These are phyloP conservation scores for Microcebus griseorufus DNA, from an alignment of 2,113 vertebrate species.

Conservation along the genomic window DNA sequence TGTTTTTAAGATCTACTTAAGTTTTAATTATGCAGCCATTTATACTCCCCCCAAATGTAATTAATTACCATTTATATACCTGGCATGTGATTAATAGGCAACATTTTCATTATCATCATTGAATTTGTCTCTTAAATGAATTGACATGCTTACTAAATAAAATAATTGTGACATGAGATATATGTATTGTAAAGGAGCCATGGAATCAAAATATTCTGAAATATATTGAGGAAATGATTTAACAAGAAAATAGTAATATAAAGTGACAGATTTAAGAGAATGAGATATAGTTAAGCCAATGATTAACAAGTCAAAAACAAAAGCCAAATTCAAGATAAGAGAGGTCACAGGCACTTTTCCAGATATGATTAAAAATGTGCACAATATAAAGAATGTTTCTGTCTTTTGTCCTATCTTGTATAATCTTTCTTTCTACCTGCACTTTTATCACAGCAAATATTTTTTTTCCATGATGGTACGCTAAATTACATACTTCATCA, in stretches of 20 bases:
- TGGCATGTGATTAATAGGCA: neutral
- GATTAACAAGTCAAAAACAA: neutral
- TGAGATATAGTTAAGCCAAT: slow-evolving; percentile 29
- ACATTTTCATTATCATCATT: slow-evolving; percentile 59
- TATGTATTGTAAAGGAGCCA: neutral
- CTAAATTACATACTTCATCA: neutral
- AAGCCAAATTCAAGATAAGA: slow-evolving; percentile 17
- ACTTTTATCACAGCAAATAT: neutral
- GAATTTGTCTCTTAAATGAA: slow-evolving; percentile 54
- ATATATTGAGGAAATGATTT: slow-evolving; percentile 12
- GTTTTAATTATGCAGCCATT: slow-evolving; percentile 54
- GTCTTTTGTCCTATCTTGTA: neutral
- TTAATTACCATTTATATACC: slow-evolving; percentile 11
- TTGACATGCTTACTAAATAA: slow-evolving; percentile 24
- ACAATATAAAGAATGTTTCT: neutral
- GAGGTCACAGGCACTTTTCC: neutral
- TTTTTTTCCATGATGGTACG: neutral
- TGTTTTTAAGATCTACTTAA: slow-evolving; percentile 55
- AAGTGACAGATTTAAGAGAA: slow-evolving; percentile 10
- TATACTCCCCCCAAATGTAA: slow-evolving; percentile 20
- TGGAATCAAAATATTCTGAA: slow-evolving; percentile 28
- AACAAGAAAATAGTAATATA: neutral
- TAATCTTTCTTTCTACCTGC: neutral
- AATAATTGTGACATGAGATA: slow-evolving; percentile 40
- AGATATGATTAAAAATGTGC: neutral